Conservation (phyloP, 2,797 vertebrate genomes). For the Ataeniobius toweri region DNA sequence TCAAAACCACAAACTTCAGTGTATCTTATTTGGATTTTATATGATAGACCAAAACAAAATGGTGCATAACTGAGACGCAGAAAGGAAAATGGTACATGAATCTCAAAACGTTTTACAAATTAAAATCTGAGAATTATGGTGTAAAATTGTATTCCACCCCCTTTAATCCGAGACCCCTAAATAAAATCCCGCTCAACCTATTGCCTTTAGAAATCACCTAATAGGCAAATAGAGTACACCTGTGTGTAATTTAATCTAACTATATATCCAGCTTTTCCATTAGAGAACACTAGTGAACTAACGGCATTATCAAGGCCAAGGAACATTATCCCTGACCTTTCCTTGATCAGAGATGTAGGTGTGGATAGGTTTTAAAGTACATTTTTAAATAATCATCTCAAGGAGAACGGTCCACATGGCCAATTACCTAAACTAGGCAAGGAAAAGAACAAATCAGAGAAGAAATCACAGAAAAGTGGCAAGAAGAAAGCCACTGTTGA, state of each 20-base stretch:
- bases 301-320: not conserved
- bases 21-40: not conserved
- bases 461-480: not conserved
- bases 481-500: not conserved
- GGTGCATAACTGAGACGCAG: not conserved
- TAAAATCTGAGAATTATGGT: not conserved
- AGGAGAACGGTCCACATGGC: not conserved
- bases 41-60: not conserved
- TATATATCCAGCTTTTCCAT: slow-evolving; percentile 28
- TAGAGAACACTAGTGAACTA: not conserved
- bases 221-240: not conserved
- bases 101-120: not conserved
- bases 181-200: not conserved
- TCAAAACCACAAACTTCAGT: not conserved
- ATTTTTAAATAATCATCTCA: not conserved
- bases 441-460: not conserved
- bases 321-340: not conserved
- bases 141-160: no score
- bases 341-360: not conserved
- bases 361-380: not conserved
- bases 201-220: not conserved
- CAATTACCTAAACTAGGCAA: not conserved
- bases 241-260: not conserved
- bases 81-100: not conserved
- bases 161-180: not conserved